Percentiles rank a stretch among this genome's conserved stretches.
These are phyloP conservation scores for Agonopterix arenella DNA, from an alignment of 2,888 invertebrate genomes.

Conservation along the genomic window DNA sequence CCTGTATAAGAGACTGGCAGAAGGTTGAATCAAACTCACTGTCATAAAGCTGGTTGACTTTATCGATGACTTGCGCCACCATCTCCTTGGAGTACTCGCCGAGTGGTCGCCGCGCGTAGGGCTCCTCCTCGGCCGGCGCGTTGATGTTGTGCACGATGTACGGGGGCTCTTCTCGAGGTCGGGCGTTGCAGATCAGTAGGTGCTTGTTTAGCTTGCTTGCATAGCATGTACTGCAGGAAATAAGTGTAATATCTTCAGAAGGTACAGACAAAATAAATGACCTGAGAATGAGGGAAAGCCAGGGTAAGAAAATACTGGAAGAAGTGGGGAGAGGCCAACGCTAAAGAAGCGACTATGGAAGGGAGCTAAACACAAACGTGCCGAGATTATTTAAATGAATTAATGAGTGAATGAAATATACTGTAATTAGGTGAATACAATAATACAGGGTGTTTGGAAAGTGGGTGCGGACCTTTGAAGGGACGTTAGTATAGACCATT, in stretches of 20 bases:
- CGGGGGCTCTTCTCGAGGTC: slow-evolving; percentile 61
- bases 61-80: slow-evolving; percentile 44
- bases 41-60: slow-evolving; percentile 56
- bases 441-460: too few species aligned
- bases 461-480: too few species aligned
- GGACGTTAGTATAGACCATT: too few species aligned
- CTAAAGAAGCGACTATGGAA: too few species aligned
- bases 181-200: slow-evolving; percentile 84
- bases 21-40: slow-evolving; percentile 35
- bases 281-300: too few species aligned
- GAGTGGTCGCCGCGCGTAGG: slow-evolving; percentile 28
- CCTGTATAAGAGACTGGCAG: not conserved
- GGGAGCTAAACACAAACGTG: too few species aligned
- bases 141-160: slow-evolving; percentile 76
- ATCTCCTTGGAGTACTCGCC: slow-evolving; percentile 36
- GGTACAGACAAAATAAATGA: not conserved
- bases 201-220: slow-evolving; percentile 82
- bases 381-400: too few species aligned
- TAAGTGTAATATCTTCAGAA: too few species aligned
- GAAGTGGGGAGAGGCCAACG: too few species aligned
- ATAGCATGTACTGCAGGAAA: slow-evolving; percentile 78
- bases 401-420: too few species aligned
- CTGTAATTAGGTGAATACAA: too few species aligned
- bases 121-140: slow-evolving; percentile 24
- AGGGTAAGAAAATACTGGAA: too few species aligned